Base-by-base conservation (phyloP, 1,140 invertebrate genomes). In the Ceratina japonica region DNA sequence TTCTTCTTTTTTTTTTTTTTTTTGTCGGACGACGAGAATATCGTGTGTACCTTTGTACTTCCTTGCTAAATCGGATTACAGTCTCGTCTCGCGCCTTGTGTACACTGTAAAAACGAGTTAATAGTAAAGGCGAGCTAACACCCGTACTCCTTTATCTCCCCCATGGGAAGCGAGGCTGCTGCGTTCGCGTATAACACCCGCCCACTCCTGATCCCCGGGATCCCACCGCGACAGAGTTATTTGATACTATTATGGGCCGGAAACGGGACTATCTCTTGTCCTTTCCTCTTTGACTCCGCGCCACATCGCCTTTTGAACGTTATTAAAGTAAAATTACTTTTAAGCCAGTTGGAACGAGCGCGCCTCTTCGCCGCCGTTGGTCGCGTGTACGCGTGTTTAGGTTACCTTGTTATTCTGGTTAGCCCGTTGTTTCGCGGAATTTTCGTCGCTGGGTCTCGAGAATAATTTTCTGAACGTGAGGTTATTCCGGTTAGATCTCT, bases 1-100 rank as follows among this genome's bases (percentile, higher is more conserved):
- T 15, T 65, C 27, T 61, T 8, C n/a, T n/a, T n/a, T n/a, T n/a
- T n/a, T n/a, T n/a, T n/a, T n/a, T 20, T 3, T 18, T 20, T 31
- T 12, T 31, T 20, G n/a, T 12, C 20, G 52, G 0, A 22, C 5
- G 22, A 1, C 52, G 65, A 59, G 68, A 69, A 44, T 59, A 63
- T 76, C 74, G 27, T 52, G 79, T 76, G 66, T 77, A 76, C 31
- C 66, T 80, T 80, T 80, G 49, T 64, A 70, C 65, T 70, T 76
- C 37, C 56, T 70, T 62, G 61, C 10, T 51, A 80, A 80, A 76
- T 80, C 74, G 65, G 65, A 80, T 80, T 80, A 80, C 31, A 74
- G 44, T 27, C 51, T 71, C 58, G 74, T 52, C 56, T 71, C 65
- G 56, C 44, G 51, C 49, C 54, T 56, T 64, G 63, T 75, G 64